Evolutionary conservation across 1,140 invertebrate genomes (phyloP).

Genomic region (Babylonia areolata): DNA sequence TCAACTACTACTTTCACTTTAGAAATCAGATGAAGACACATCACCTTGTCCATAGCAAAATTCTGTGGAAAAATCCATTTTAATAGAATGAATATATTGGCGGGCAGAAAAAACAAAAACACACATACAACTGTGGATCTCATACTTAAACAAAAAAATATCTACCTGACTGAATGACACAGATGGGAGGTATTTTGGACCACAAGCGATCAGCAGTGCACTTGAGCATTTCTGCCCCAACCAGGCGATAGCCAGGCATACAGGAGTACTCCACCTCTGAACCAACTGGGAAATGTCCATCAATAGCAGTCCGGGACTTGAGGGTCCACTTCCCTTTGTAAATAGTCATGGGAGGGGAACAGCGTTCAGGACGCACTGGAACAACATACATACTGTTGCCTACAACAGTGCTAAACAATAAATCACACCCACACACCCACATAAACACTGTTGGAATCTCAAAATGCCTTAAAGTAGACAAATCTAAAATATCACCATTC

Average conservation of each 20-base stretch:
- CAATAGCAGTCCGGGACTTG: background rate
- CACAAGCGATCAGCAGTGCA: constrained; percentile 43
- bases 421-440: no score
- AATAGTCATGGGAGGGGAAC: constrained; percentile 43
- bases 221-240: constrained; percentile 45
- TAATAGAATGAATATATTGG: no score
- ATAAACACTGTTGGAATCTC: no score
- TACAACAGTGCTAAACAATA: background rate
- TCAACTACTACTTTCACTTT: no score
- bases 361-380: constrained; percentile 42
- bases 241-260: constrained; percentile 45
- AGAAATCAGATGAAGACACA: no score
- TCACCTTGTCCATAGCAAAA: no score
- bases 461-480: no score
- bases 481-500: no score
- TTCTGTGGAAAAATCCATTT: no score
- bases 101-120: no score
- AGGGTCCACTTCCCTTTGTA: constrained; percentile 50
- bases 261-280: constrained; percentile 53
- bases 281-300: constrained; percentile 45
- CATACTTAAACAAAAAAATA: background rate
- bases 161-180: constrained; percentile 47
- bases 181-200: constrained; percentile 51
- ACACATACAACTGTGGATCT: background rate
- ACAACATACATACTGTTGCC: background rate